Evolutionary conservation across 1,140 invertebrate species (phyloP).

Genomic region (Zaprionus ornatus): DNA sequence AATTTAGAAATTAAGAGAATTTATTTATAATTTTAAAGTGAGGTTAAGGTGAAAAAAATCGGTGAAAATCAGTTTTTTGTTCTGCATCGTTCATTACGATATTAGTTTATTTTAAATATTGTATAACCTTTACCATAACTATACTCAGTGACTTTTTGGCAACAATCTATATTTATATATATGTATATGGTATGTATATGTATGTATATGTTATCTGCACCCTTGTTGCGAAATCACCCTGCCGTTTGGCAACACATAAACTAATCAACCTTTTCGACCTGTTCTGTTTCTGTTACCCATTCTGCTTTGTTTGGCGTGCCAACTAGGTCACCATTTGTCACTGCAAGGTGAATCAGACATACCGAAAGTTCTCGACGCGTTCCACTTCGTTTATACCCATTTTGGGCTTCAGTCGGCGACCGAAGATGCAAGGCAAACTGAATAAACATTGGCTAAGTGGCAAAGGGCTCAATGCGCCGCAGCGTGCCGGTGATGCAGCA

Average conservation of each 20-base stretch:
- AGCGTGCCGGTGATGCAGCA: conserved; percentile 1
- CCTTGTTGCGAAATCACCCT: neutral
- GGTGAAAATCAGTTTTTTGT: too few relatives aligned
- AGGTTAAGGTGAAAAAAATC: too few relatives aligned
- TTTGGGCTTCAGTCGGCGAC: conserved; percentile 76
- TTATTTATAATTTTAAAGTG: too few relatives aligned
- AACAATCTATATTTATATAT: neutral
- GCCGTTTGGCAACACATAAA: neutral
- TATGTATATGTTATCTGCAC: neutral
- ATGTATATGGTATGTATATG: neutral
- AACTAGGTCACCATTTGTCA: conserved; percentile 86
- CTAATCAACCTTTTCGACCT: conserved; percentile 13
- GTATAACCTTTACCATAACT: too few relatives aligned
- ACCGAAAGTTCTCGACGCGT: conserved; percentile 85
- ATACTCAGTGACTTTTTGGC: too few relatives aligned
- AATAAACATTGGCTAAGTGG: conserved; percentile 83
- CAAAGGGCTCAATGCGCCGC: conserved; percentile 77
- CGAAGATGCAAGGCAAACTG: conserved; percentile 74
- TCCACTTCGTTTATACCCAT: conserved; percentile 83
- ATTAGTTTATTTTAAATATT: too few relatives aligned
- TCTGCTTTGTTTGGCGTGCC: neutral
- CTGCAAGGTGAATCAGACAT: conserved; percentile 89
- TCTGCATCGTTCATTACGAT: too few relatives aligned
- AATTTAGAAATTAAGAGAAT: too few relatives aligned
- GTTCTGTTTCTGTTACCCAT: neutral